Evolutionary conservation across 2,113 vertebrate species (phyloP), one percentile per base, ranked within the genome.

Genomic region (Oryzias celebensis): DNA sequence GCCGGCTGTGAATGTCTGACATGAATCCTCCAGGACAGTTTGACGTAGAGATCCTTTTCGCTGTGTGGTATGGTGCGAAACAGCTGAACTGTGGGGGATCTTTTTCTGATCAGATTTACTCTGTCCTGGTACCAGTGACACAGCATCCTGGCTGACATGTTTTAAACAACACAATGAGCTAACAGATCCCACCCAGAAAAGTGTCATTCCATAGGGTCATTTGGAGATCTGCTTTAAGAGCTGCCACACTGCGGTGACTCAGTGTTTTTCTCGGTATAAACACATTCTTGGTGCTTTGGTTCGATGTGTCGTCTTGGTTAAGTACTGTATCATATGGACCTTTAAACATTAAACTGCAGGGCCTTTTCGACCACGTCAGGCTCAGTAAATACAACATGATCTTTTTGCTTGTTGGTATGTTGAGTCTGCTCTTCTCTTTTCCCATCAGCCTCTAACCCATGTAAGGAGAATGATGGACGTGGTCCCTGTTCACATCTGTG

Each of bases 401-500:
- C 22, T 28, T 52, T 20, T 17, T 24, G 23, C 42, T 48, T 57
- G 14, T 41, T 15, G 22, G 20, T 49, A 41, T 49, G n/a, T n/a
- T 22, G 31, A 49, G n/a, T 71, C 10, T 15, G 54, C 20, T 20
- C 26, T 28, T 18, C n/a, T 18, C n/a, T 14, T 61, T 58, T 63
- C 48, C 63, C 20, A 7, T 77, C 85, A 98, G 96, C 94, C 67
- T 85, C 94, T 22, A 99, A 98, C 88, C 97, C 96, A 0, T 98
- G 97, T n/a, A 92, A 94, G 65, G 92, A 85, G 62, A 96, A 97
- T 58, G 87, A 90, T 3, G 96, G 97, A 77, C 93, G 86, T 78
- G 97, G 96, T 15, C 95, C 94, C 1, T 99, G 97, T 76, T 98
- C 96, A 16, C 96, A 99, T 88, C 91, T 99, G 92, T 99, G 97